phyloP scores from a whole-genome alignment of 2,888 invertebrate genomes.

The Cosmopolites sordidus region DNA sequence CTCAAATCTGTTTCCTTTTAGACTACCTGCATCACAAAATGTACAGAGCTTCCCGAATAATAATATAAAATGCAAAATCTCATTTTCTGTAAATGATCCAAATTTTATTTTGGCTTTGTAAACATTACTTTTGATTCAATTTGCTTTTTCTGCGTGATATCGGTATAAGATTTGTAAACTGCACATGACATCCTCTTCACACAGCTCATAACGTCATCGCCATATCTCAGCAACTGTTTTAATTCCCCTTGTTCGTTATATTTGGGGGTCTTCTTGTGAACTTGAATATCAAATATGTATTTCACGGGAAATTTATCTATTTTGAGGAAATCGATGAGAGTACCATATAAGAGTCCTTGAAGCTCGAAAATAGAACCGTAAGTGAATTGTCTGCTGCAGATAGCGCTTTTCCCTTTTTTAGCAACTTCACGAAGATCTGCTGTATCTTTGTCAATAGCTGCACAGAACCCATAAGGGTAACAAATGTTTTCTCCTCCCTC shows the following conservation, averaged over 20 bases:
- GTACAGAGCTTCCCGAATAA: too few relatives aligned
- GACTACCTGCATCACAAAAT: too few relatives aligned
- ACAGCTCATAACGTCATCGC: slow-evolving; percentile 28
- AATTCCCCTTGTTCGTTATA: slow-evolving; percentile 10
- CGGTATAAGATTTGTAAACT: slow-evolving; percentile 24
- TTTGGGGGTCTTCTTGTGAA: slow-evolving; percentile 19
- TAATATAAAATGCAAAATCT: too few relatives aligned
- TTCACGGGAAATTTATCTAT: slow-evolving; percentile 22
- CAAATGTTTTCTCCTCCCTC: slow-evolving; percentile 29
- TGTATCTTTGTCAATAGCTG: slow-evolving; percentile 8
- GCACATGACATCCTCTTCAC: slow-evolving; percentile 28
- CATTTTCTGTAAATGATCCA: too few relatives aligned
- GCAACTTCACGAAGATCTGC: slow-evolving; percentile 28
- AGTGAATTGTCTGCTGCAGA: slow-evolving; percentile 21
- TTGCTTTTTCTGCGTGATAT: not conserved
- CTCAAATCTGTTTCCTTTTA: too few relatives aligned
- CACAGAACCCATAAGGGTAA: slow-evolving; percentile 30
- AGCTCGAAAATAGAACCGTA: slow-evolving; percentile 27
- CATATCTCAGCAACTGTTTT: slow-evolving; percentile 23
- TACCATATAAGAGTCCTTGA: slow-evolving; percentile 29
- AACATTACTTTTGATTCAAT: not conserved
- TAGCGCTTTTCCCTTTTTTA: slow-evolving; percentile 21
- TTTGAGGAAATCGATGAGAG: slow-evolving; percentile 29
- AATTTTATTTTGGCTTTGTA: too few relatives aligned
- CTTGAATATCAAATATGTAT: slow-evolving; percentile 29